These are phyloP conservation scores for Kryptolebias marmoratus DNA, from an alignment of 2,113 vertebrate genomes.

Conservation along the genomic window DNA sequence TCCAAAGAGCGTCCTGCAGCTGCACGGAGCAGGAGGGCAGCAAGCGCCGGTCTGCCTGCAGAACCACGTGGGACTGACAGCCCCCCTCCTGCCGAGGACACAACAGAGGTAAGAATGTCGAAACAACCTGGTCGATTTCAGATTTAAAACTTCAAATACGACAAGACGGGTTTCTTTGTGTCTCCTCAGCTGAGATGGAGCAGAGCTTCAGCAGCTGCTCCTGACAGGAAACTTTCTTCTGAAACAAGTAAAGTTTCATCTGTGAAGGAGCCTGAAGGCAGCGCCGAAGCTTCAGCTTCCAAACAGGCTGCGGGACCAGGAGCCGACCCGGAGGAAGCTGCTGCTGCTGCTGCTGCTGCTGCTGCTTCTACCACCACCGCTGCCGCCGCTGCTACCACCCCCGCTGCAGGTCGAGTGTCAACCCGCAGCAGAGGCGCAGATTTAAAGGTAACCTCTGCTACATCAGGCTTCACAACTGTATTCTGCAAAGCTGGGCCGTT, in stretches of 20 bases:
- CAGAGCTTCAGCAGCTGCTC: background rate
- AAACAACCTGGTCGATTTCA: too few relatives aligned
- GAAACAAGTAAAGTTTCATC: background rate
- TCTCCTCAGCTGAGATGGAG: background rate
- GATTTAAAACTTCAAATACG: too few relatives aligned
- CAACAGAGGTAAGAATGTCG: constrained; percentile 19
- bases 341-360: too few relatives aligned
- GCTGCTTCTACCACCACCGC: too few relatives aligned
- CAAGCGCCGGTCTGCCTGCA: background rate
- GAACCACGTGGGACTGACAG: fast-evolving
- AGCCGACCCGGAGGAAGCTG: background rate
- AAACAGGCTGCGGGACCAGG: background rate
- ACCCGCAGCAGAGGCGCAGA: constrained; percentile 14
- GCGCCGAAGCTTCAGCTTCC: background rate
- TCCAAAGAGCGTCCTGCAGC: fast-evolving
- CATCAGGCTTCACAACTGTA: too few relatives aligned
- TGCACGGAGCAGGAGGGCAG: background rate
- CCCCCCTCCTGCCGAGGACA: fast-evolving
- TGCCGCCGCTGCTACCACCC: too few relatives aligned
- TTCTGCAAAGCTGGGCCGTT: too few relatives aligned
- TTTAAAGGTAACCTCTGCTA: background rate
- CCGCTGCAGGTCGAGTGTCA: background rate
- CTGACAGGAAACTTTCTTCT: background rate
- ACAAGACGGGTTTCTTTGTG: background rate
- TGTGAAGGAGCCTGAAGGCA: background rate